Evolutionary conservation across 1,140 invertebrate species (phyloP), one percentile per base, ranked within the genome.

Genomic region (Magallana ariakensis): DNA sequence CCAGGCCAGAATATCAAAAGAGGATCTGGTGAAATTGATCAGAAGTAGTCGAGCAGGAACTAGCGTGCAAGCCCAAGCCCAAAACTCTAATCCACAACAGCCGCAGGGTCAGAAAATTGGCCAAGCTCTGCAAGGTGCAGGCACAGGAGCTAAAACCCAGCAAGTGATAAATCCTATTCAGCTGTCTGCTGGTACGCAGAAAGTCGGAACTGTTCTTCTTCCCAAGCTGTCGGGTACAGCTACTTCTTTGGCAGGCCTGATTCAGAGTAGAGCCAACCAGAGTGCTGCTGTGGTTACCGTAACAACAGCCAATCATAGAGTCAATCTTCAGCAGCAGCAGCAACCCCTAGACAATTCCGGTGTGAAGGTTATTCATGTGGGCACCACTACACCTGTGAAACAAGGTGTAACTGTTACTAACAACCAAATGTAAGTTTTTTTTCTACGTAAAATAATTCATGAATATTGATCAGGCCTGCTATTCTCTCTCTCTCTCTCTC

Each of bases 251-350:
- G 66, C 66, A 26, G 22, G 33, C 13, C 66, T 75, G 11, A 26
- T 75, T 75, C 66, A 75, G 66, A 75, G 66, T 75, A 75, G 33
- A 75, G 33, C 22, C 33, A 75, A 75, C 22, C 66, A 75, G 22
- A 26, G 66, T 26, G 66, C 33, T 75, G 66, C 16, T n/a, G 16
- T 33, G 66, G 66, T 8, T 4, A 22, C 22, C 5, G 22, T 75
- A 26, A 75, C 66, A 9, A 26, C 66, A 13, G 22, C 22, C 33
- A 9, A 1, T 75, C 33, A 46, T 46, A 46, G 33, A 46, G 33
- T 26, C 19, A 4, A 19, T 75, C 6, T 19, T 19, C 22, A 75
- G 66, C 33, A 19, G 6, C 33, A 19, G 6, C 66, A 75, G 22
- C 33, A 9, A 75, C 33, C 66, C 33, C 22, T 26, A 3, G 66